phyloP scores from a whole-genome alignment of 2,113 vertebrate genomes.

The Elephas maximus region DNA sequence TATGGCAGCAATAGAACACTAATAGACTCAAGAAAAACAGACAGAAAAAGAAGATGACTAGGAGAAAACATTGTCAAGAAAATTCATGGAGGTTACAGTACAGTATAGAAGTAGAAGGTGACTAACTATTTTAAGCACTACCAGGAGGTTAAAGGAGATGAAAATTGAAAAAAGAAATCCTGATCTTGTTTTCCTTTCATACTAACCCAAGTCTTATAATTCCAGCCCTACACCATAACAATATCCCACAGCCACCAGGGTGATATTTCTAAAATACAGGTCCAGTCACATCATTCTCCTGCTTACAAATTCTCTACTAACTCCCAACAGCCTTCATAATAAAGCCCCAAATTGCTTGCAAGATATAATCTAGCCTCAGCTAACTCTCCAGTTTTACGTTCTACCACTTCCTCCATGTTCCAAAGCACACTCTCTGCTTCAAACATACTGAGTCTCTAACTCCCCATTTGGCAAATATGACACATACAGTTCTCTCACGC shows the following conservation, averaged over 20 bases:
- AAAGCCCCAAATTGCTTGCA: background rate
- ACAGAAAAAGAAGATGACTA: background rate
- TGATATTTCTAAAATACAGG: background rate
- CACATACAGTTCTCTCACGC: fast-evolving
- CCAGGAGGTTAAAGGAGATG: background rate
- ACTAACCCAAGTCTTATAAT: background rate
- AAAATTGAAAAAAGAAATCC: background rate
- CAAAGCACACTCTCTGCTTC: background rate
- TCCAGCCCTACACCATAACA: background rate
- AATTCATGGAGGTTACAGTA: background rate
- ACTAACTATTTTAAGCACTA: background rate
- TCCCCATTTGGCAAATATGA: background rate
- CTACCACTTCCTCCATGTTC: background rate
- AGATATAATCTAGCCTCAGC: background rate
- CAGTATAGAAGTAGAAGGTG: background rate
- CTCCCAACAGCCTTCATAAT: background rate
- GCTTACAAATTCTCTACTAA: background rate
- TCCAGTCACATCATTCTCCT: background rate
- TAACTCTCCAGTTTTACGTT: background rate
- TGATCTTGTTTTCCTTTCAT: background rate
- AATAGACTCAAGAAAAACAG: background rate
- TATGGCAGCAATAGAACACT: background rate
- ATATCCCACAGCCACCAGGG: background rate
- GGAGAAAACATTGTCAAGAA: background rate
- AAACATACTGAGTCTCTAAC: background rate